A percentile compares a stretch with the other conserved stretches of the same genome.
phyloP scores from a whole-genome alignment of 2,113 vertebrate species.

The Elanoides forficatus region DNA sequence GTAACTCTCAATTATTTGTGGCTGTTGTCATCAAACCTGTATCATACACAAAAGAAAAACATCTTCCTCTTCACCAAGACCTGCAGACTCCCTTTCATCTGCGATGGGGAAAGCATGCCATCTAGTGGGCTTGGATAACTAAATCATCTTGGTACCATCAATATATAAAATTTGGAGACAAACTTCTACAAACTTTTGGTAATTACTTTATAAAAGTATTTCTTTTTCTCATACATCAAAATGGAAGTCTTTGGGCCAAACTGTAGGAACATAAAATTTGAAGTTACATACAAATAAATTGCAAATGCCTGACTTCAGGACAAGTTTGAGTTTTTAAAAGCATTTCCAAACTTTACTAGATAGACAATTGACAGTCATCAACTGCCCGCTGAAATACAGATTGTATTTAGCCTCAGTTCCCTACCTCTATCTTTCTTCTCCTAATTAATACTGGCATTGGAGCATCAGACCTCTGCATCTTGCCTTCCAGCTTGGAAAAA shows the following conservation, averaged over 20 bases:
- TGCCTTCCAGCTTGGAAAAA: background rate
- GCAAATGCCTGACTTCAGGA: background rate
- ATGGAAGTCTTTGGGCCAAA: background rate
- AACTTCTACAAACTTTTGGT: background rate
- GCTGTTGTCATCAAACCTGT: background rate
- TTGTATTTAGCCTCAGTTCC: background rate
- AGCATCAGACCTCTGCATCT: background rate
- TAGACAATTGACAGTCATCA: background rate
- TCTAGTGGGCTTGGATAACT: slow-evolving; percentile 21
- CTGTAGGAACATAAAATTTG: background rate
- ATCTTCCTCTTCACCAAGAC: background rate
- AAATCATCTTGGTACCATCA: background rate
- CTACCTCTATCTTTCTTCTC: background rate
- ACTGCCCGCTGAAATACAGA: background rate
- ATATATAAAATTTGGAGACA: background rate
- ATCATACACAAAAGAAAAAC: background rate
- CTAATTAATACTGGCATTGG: background rate
- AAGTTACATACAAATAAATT: background rate
- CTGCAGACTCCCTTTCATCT: background rate
- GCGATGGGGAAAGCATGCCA: slow-evolving; percentile 36
- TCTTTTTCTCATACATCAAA: background rate
- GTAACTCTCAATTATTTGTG: background rate
- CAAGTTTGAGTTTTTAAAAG: background rate
- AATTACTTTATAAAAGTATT: background rate
- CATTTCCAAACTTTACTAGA: background rate